A percentile compares a stretch with the other conserved stretches of the same genome.
Evolutionary conservation across 1,140 invertebrate species (phyloP).

Genomic region (Rhagoletis zephyria): DNA sequence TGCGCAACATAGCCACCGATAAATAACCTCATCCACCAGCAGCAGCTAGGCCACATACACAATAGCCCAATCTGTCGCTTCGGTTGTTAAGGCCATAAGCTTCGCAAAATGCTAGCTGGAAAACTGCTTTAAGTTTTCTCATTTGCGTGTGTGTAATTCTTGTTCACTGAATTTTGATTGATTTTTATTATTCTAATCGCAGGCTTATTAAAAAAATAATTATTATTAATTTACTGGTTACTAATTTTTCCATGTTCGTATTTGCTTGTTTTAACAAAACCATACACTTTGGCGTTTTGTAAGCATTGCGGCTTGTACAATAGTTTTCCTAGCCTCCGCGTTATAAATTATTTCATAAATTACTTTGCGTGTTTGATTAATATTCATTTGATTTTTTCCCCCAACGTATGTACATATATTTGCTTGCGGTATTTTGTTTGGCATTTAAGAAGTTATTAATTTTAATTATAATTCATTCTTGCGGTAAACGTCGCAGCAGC

Average conservation of each 20-base stretch:
- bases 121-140: neutral
- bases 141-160: slow-evolving; percentile 38
- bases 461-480: slow-evolving; percentile 23
- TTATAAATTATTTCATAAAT: neutral
- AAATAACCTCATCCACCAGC: neutral
- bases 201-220: slow-evolving; percentile 32
- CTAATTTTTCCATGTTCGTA: neutral
- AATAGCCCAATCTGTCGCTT: neutral
- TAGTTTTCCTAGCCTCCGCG: neutral
- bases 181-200: neutral
- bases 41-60: neutral
- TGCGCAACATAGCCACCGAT: neutral
- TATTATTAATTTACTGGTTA: neutral
- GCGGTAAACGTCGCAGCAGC: neutral
- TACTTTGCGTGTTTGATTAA: neutral
- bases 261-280: too few species aligned
- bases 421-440: neutral
- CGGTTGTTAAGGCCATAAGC: neutral
- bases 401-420: neutral
- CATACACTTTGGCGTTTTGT: neutral
- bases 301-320: too few species aligned
- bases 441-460: slow-evolving; percentile 36
- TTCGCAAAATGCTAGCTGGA: neutral
- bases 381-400: neutral
- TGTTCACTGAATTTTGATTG: neutral